Percentiles rank a stretch among this genome's conserved stretches.
phyloP scores from a whole-genome alignment of 2,113 vertebrate genomes.

The Otocyon megalotis region DNA sequence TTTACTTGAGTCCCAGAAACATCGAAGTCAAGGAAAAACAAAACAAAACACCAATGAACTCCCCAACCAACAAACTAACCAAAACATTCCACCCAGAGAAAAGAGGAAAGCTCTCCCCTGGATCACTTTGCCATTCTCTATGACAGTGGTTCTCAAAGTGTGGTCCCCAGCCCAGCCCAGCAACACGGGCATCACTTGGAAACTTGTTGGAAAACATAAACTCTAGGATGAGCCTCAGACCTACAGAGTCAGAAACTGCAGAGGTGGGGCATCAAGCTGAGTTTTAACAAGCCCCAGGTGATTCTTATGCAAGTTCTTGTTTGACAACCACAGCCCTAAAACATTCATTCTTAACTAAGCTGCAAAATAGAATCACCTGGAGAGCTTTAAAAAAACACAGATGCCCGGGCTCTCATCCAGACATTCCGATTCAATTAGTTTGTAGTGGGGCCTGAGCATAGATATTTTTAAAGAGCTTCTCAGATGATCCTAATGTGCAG shows the following conservation, averaged over 20 bases:
- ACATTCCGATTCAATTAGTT: conserved; percentile 50
- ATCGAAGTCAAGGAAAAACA: background rate
- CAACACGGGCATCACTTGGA: background rate
- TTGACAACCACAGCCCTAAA: conserved; percentile 7
- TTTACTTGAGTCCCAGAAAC: background rate
- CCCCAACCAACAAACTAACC: background rate
- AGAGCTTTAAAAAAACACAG: conserved; percentile 15
- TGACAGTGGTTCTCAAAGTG: background rate
- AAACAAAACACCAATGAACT: background rate
- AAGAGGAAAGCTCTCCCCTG: background rate
- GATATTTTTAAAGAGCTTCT: background rate
- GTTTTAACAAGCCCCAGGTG: background rate
- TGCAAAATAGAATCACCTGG: conserved; percentile 42
- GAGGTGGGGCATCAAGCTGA: background rate
- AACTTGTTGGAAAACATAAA: background rate
- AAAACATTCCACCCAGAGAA: background rate
- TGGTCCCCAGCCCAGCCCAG: background rate
- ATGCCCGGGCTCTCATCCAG: conserved; percentile 36
- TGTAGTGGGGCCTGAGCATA: background rate
- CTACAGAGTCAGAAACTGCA: background rate
- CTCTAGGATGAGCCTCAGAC: background rate
- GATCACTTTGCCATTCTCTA: background rate
- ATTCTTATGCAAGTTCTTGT: background rate
- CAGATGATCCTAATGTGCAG: conserved; percentile 3
- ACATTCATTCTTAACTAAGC: background rate